Evolutionary conservation across 1,140 invertebrate genomes (phyloP), one percentile per base, ranked within the genome.

Genomic region (Macrobrachium rosenbergii): DNA sequence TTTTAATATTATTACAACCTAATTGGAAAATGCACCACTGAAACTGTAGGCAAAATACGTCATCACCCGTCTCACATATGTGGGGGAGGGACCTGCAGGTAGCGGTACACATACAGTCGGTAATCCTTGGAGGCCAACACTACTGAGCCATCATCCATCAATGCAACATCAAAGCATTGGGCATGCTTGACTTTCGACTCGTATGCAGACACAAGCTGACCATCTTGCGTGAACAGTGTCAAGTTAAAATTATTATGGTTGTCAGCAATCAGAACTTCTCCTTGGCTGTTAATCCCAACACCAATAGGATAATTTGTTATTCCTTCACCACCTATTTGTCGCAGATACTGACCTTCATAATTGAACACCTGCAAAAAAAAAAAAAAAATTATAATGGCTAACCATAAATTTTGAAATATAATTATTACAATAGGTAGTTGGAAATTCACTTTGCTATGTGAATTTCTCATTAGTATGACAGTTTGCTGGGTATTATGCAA

Each of bases 191-290:
- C 99, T 93, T 99, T 99, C 91, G 97, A 98, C 92, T 99, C 99
- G 63, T 99, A 93, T 7, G 99, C 99, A 17, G 97, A 98, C 12
- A 99, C 96, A 89, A 99, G 93, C 90, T 98, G 96, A 1, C 98
- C 98, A 90, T 99, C 98, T 92, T 99, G 97, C 14, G 97, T 97
- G 93, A 98, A 98, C 91, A 99, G 98, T 79, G 99, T 99, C 92
- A 99, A 92, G 92, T 99, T 99, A 94, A 99, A 99, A 93, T 99
- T 99, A 94, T 99, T 99, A 93, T 99, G 99, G 93, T 99, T 99
- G 93, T 99, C 99, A 58, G 98, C 98, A 90, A 99, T 99, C 64
- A 99, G 94, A 79, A 99, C 98, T 92, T 99, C 98, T 67, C 98
- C 98, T 52, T 96, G 95, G 0, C 95, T 95, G 92, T 99, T 99